A percentile compares a stretch with the other conserved stretches of the same genome.
Conservation (phyloP, 2,888 invertebrate species). For the Dione vanillae region DNA sequence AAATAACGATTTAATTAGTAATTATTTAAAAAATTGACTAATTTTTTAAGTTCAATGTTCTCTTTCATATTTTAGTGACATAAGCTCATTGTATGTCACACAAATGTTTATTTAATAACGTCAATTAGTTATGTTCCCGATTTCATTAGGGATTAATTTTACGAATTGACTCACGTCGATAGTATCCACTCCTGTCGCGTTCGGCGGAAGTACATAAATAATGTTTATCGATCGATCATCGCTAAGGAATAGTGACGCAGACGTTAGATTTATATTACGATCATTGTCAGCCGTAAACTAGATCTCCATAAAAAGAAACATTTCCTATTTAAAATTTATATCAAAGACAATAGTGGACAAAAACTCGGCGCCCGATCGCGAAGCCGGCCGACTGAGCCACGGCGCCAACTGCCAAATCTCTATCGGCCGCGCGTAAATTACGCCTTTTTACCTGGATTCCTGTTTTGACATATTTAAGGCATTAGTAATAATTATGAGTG, state of each 20-base stretch:
- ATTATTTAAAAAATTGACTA: too few species aligned
- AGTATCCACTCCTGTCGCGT: slow-evolving; percentile 42
- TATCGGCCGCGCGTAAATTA: slow-evolving; percentile 84
- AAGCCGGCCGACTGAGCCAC: slow-evolving; percentile 65
- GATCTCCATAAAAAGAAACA: slow-evolving; percentile 84
- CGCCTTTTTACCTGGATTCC: slow-evolving; percentile 85
- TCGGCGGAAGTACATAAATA: slow-evolving; percentile 82
- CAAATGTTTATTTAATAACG: slow-evolving; percentile 10
- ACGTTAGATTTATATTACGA: slow-evolving; percentile 81
- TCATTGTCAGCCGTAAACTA: slow-evolving; percentile 84
- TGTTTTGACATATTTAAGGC: slow-evolving; percentile 85
- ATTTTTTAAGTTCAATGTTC: too few species aligned
- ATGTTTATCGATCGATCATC: slow-evolving; percentile 84
- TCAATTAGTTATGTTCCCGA: slow-evolving; percentile 16
- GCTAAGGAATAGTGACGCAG: slow-evolving; percentile 72
- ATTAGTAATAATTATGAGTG: slow-evolving; percentile 85
- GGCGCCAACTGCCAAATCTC: slow-evolving; percentile 85
- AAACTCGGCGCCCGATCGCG: slow-evolving; percentile 81
- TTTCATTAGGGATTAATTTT: slow-evolving; percentile 53
- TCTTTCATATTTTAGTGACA: neutral
- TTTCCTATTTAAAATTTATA: slow-evolving; percentile 84
- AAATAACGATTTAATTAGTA: too few species aligned
- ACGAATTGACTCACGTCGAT: slow-evolving; percentile 63
- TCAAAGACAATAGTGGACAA: slow-evolving; percentile 84
- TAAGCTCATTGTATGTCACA: neutral